These are phyloP conservation scores for Pterobdella sp. DNA, from an alignment of 2,888 invertebrate genomes.

Conservation along the genomic window DNA sequence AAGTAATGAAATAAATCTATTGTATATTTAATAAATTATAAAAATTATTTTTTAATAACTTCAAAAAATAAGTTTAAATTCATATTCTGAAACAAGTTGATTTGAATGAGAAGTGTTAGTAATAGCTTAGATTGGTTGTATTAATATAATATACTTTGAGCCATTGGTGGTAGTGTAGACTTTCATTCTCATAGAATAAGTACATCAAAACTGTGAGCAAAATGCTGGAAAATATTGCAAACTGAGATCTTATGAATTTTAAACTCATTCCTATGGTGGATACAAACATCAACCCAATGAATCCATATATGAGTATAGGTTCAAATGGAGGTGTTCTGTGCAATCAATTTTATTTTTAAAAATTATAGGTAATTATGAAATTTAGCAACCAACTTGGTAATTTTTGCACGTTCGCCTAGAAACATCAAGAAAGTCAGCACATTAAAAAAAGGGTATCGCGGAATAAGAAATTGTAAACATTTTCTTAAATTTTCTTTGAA, in stretches of 20 bases:
- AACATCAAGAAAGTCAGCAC: neutral
- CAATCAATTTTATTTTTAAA: constrained; percentile 5
- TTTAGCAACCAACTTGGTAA: neutral
- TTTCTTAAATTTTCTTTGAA: no score
- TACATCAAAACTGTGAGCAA: neutral
- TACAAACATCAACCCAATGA: constrained; percentile 7
- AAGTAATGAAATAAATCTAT: neutral
- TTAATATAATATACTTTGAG: neutral
- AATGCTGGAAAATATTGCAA: constrained; percentile 1
- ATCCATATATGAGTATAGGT: constrained; percentile 11
- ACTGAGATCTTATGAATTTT: neutral
- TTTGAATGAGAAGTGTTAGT: neutral
- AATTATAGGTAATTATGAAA: no score
- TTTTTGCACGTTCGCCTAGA: constrained; percentile 14
- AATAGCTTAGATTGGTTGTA: neutral
- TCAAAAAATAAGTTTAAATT: neutral
- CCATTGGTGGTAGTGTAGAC: neutral
- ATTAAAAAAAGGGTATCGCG: constrained; percentile 3
- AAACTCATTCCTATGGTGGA: constrained; percentile 19
- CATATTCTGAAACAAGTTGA: neutral
- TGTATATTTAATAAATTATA: no score
- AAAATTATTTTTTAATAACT: no score
- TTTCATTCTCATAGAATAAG: neutral
- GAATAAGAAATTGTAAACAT: neutral
- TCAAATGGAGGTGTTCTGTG: constrained; percentile 13